Conservation (phyloP, 37 sponge, comb jelly and placozoan genomes). For the Bolinopsis microptera region DNA sequence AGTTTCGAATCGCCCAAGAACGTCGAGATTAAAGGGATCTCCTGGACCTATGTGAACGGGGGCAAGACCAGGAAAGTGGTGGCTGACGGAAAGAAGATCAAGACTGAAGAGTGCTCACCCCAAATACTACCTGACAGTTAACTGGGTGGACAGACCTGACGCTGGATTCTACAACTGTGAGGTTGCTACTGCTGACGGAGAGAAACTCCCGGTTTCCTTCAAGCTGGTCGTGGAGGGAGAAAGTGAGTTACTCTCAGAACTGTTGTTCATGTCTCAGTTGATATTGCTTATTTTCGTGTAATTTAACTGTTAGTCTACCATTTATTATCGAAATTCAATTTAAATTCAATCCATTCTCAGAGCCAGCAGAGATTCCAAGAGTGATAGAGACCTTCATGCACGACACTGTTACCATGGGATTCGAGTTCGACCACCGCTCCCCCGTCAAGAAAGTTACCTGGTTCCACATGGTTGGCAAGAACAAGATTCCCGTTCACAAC, state of each 20-base stretch:
- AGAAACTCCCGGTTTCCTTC: neutral
- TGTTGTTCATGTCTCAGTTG: neutral
- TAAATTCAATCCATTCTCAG: too few relatives aligned
- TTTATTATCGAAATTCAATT: too few relatives aligned
- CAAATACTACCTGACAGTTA: constrained; percentile 15
- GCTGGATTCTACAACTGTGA: constrained; percentile 23
- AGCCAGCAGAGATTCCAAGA: neutral
- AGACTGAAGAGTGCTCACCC: constrained; percentile 24
- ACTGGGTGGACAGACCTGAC: neutral
- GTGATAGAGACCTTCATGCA: constrained; percentile 34
- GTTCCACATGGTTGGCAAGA: constrained; percentile 31
- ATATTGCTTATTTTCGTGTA: too few relatives aligned
- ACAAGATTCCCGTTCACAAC: neutral
- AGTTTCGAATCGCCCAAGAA: neutral
- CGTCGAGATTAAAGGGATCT: neutral
- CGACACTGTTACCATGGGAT: constrained; percentile 31
- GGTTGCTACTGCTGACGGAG: neutral
- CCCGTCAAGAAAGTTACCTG: constrained; percentile 1
- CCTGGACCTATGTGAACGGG: neutral
- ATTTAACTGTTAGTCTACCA: too few relatives aligned
- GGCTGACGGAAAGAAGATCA: constrained; percentile 34
- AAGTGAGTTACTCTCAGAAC: neutral
- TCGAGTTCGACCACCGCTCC: constrained; percentile 47
- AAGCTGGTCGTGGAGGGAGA: constrained; percentile 8
- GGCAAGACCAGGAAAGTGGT: constrained; percentile 9